A percentile compares a stretch with the other conserved stretches of the same genome.
phyloP scores from a whole-genome alignment of 1,140 invertebrate species.

The Berghia stephanieae region DNA sequence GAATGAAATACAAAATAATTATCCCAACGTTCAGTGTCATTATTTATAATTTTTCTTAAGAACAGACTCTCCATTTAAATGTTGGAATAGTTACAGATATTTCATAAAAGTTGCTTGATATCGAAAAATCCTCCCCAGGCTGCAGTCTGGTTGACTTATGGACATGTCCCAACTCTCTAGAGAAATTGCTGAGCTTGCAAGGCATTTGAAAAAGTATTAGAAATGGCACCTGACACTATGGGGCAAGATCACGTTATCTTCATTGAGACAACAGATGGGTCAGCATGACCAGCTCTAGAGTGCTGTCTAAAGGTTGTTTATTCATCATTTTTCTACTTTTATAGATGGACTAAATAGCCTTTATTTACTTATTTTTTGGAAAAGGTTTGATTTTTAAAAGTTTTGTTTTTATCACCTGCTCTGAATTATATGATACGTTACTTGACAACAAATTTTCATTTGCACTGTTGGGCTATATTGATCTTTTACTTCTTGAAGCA shows the following conservation, averaged over 20 bases:
- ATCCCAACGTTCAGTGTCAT: not conserved
- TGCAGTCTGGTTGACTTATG: constrained; percentile 90
- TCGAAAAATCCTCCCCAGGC: constrained; percentile 59
- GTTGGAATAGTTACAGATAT: not conserved
- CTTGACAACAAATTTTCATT: no score
- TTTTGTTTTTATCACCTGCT: not conserved
- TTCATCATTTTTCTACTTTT: not conserved
- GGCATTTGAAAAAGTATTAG: constrained; percentile 76
- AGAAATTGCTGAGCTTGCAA: constrained; percentile 79
- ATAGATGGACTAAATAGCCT: no score
- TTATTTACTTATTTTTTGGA: no score
- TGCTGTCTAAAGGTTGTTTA: constrained; percentile 68
- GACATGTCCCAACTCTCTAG: constrained; percentile 83
- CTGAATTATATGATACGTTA: no score
- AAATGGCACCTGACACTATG: constrained; percentile 84
- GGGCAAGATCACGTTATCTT: constrained; percentile 82
- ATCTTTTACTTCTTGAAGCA: no score
- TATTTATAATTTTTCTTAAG: not conserved
- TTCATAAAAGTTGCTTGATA: not conserved
- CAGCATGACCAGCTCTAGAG: constrained; percentile 80
- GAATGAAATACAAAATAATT: not conserved
- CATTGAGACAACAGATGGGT: constrained; percentile 79
- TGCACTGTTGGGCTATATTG: no score
- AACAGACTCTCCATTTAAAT: not conserved
- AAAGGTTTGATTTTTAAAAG: not conserved